Conservation (phyloP, 2,113 vertebrate genomes). For the Carassius gibelio region DNA sequence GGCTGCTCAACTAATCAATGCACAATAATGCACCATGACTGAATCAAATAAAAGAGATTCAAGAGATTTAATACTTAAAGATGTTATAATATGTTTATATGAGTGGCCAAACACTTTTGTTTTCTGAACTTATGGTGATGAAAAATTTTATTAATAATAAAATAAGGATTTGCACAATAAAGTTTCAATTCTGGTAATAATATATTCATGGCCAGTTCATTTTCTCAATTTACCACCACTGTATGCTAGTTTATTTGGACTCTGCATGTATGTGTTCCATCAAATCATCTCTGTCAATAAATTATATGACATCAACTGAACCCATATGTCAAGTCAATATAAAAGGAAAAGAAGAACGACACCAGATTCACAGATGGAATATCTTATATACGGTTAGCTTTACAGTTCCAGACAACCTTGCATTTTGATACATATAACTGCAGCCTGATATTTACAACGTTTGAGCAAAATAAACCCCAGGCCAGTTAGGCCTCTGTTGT, state of each 20-base stretch:
- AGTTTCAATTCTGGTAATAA: not conserved
- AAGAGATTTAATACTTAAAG: no score
- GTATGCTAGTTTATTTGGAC: not conserved
- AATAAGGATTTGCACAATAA: no score
- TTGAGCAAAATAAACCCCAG: not conserved
- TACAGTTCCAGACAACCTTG: slow-evolving; percentile 54
- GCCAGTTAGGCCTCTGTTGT: not conserved
- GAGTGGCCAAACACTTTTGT: no score
- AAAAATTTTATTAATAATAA: no score
- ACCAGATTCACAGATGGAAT: slow-evolving; percentile 55
- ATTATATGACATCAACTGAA: slow-evolving; percentile 13
- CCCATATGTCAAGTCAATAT: not conserved
- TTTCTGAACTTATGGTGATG: no score
- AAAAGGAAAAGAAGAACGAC: not conserved
- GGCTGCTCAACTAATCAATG: not conserved
- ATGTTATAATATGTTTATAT: no score
- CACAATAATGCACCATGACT: not conserved
- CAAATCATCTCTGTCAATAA: not conserved
- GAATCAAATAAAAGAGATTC: no score
- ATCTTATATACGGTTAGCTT: slow-evolving; percentile 48
- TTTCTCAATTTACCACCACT: not conserved
- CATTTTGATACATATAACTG: slow-evolving; percentile 56
- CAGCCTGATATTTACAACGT: slow-evolving; percentile 43
- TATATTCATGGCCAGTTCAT: not conserved
- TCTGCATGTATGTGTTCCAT: not conserved